These are phyloP conservation scores for Sesamia nonagrioides DNA, from an alignment of 1,140 invertebrate species.

Conservation along the genomic window DNA sequence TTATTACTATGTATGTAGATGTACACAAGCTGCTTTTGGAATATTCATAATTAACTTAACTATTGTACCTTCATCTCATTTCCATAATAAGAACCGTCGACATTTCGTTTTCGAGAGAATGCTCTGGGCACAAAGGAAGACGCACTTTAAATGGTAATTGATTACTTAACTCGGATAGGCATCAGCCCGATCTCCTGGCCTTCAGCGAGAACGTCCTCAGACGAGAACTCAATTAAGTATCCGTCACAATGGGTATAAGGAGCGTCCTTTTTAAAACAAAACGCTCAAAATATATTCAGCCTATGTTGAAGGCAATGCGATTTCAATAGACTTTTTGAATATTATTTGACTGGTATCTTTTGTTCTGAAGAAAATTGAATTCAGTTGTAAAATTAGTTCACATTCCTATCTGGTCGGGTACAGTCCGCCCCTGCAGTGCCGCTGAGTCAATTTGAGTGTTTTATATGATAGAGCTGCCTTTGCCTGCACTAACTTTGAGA, in stretches of 20 bases:
- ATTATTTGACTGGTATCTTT: constrained; percentile 24
- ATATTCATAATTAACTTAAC: background rate
- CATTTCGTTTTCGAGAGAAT: background rate
- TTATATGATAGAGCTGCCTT: constrained; percentile 8
- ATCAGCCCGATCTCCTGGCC: background rate
- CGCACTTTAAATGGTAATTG: background rate
- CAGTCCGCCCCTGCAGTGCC: constrained; percentile 6
- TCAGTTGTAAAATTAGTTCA: constrained; percentile 34
- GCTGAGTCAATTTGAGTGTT: constrained; percentile 16
- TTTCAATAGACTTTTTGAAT: constrained; percentile 38
- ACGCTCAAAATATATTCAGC: constrained; percentile 6
- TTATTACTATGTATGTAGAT: too few species aligned
- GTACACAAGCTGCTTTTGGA: background rate
- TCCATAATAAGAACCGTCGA: background rate
- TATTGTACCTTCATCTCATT: background rate
- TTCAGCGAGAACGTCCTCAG: background rate
- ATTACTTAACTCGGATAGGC: background rate
- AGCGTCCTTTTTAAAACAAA: constrained; percentile 1
- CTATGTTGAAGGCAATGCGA: constrained; percentile 18
- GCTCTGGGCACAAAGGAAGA: background rate
- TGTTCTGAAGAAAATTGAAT: constrained; percentile 41
- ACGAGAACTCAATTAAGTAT: constrained; percentile 28
- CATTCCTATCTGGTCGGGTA: constrained; percentile 19
- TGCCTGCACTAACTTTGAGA: background rate
- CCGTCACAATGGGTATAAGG: background rate